phyloP scores from a whole-genome alignment of 2,113 vertebrate genomes.

The Entomyzon cyanotis region DNA sequence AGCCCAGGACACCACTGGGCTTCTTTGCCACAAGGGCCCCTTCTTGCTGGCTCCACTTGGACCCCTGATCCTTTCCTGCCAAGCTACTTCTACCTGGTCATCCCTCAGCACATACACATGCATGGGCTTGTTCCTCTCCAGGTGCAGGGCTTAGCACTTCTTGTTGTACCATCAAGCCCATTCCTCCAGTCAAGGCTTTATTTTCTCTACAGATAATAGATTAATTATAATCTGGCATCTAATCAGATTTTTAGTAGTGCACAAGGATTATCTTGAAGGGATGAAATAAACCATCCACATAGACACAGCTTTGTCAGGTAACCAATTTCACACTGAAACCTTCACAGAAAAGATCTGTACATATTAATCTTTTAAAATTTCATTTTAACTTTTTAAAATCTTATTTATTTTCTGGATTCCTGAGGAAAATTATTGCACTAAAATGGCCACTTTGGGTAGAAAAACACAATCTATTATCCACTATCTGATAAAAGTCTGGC shows the following conservation, averaged over 20 bases:
- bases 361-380: neutral
- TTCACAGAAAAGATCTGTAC: neutral
- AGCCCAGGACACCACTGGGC: neutral
- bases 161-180: neutral
- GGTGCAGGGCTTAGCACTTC: neutral
- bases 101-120: neutral
- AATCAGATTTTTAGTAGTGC: neutral
- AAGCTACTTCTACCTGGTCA: neutral
- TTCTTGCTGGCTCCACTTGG: neutral
- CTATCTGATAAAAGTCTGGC: neutral
- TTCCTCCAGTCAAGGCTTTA: neutral
- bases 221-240: neutral
- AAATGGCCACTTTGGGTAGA: neutral
- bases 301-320: neutral
- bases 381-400: neutral
- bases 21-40: neutral
- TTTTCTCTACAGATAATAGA: neutral
- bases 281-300: neutral
- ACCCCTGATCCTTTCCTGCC: neutral
- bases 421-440: neutral
- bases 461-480: neutral
- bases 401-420: neutral
- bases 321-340: neutral
- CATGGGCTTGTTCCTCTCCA: neutral
- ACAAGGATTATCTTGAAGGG: neutral